Evolutionary conservation across 2,797 vertebrate species (phyloP).

Genomic region (Acropternis orthonyx): DNA sequence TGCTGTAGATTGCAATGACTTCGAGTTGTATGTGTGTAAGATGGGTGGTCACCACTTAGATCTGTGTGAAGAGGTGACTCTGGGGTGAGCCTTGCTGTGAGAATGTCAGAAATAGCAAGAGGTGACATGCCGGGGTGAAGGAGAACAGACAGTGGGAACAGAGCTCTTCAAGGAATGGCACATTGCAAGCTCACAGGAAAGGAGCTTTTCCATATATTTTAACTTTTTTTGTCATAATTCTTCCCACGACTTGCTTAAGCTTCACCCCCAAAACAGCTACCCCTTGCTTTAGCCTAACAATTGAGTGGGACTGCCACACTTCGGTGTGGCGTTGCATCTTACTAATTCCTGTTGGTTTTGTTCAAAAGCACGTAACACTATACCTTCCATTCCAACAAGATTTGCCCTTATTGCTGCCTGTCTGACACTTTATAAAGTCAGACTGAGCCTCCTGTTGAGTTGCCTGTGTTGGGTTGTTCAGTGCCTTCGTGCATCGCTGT

Average conservation of each 20-base stretch:
- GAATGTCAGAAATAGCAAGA: accelerated
- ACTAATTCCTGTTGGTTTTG: not conserved
- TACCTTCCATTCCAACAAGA: not conserved
- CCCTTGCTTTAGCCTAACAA: not conserved
- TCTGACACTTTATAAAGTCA: accelerated
- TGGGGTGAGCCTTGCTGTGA: not conserved
- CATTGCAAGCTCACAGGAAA: not conserved
- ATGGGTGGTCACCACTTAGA: accelerated
- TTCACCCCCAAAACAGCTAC: not conserved
- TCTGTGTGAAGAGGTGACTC: not conserved
- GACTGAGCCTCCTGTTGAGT: not conserved
- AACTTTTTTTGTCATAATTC: not conserved
- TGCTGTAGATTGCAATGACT: not conserved
- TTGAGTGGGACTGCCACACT: accelerated
- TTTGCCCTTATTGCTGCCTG: not conserved
- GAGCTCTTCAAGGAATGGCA: not conserved
- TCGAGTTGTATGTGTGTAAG: not conserved
- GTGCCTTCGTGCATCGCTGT: slow-evolving; percentile 95
- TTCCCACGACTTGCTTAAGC: not conserved
- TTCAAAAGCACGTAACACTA: accelerated
- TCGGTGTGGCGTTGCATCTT: not conserved
- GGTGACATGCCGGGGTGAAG: not conserved
- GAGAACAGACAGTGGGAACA: not conserved
- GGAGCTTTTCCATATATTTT: not conserved
- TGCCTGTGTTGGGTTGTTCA: slow-evolving; percentile 43